Evolutionary conservation across 2,113 vertebrate genomes (phyloP).

Genomic region (Dendropsophus ebraccatus): DNA sequence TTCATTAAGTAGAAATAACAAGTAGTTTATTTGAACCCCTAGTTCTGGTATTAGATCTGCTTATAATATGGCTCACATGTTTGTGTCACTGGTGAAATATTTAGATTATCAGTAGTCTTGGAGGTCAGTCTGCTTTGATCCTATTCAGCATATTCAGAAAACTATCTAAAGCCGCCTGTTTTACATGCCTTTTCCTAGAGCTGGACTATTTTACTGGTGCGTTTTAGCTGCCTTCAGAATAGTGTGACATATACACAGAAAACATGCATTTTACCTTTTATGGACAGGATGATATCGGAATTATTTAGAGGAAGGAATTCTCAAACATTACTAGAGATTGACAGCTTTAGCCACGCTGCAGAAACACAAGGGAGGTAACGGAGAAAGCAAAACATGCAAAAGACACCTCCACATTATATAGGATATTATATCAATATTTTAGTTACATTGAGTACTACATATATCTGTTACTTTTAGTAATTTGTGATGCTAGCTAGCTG

Average conservation of each 20-base stretch:
- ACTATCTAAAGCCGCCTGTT: background rate
- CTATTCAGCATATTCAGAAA: slow-evolving; percentile 30
- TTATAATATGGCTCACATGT: slow-evolving; percentile 42
- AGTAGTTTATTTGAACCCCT: background rate
- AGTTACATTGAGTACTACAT: background rate
- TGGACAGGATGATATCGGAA: slow-evolving; percentile 5
- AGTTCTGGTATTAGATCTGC: slow-evolving; percentile 20
- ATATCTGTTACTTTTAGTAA: background rate
- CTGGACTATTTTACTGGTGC: background rate
- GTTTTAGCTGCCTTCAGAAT: slow-evolving; percentile 14
- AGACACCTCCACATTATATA: background rate
- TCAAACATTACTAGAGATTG: background rate
- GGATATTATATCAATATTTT: background rate
- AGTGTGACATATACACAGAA: slow-evolving; percentile 16
- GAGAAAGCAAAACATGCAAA: background rate
- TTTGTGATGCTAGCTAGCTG: background rate
- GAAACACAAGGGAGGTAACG: background rate
- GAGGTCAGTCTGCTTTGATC: slow-evolving; percentile 36
- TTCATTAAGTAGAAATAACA: background rate
- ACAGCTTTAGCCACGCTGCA: background rate
- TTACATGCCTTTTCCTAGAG: slow-evolving; percentile 8
- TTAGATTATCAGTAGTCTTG: slow-evolving; percentile 48
- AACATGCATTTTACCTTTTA: slow-evolving; percentile 41
- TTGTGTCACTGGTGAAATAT: slow-evolving; percentile 47
- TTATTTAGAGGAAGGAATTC: background rate